Percentiles rank a stretch among this genome's conserved stretches.
These are phyloP conservation scores for Epinephelus awoara DNA, from an alignment of 2,797 vertebrate genomes.

Conservation along the genomic window DNA sequence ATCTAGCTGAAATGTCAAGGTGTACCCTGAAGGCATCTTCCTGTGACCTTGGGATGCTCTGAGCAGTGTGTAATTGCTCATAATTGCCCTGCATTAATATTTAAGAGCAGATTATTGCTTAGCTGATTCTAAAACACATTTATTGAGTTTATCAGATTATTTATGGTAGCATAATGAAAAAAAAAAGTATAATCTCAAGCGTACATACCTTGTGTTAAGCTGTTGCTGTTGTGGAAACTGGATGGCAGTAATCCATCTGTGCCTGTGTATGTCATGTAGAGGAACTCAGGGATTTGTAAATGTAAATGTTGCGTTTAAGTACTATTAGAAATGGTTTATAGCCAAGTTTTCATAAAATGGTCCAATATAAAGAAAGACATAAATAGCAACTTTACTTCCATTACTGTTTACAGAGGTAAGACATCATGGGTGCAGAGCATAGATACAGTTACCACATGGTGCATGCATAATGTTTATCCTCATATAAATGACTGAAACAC, in stretches of 20 bases:
- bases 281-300: slow-evolving; percentile 1
- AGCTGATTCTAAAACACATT: not conserved
- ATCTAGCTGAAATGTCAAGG: slow-evolving; percentile 16
- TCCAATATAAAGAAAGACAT: not conserved
- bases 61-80: slow-evolving; percentile 16
- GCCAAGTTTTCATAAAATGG: too few relatives aligned
- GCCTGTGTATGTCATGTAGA: not conserved
- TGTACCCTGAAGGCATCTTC: slow-evolving; percentile 22
- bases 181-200: not conserved
- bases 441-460: not conserved
- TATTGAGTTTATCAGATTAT: not conserved
- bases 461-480: not conserved
- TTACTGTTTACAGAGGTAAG: slow-evolving; percentile 14
- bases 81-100: slow-evolving; percentile 4
- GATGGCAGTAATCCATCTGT: slow-evolving; percentile 9
- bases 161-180: not conserved
- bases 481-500: not conserved
- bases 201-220: not conserved
- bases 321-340: not conserved
- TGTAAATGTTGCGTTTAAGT: not conserved
- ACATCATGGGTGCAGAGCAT: not conserved
- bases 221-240: not conserved
- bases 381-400: not conserved
- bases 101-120: not conserved
- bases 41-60: slow-evolving; percentile 15